phyloP scores from a whole-genome alignment of 2,888 invertebrate genomes.

The Cataglyphis cursor region DNA sequence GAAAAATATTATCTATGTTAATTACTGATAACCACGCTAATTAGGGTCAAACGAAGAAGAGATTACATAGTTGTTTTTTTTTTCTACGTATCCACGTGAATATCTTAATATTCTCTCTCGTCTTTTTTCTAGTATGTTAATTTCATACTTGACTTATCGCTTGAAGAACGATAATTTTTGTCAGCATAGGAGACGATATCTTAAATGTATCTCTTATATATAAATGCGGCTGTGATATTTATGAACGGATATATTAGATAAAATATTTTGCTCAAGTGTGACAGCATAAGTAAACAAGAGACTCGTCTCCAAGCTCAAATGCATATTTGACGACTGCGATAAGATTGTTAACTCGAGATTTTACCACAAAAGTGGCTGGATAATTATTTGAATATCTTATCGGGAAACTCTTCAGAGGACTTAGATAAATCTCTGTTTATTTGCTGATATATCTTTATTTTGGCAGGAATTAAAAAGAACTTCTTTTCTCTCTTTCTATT shows the following conservation, averaged over 20 bases:
- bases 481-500: background rate
- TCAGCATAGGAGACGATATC: background rate
- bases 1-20: slow-evolving; percentile 8
- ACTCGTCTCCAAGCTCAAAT: background rate
- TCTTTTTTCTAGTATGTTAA: background rate
- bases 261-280: background rate
- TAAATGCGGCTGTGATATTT: background rate
- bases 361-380: slow-evolving; percentile 55
- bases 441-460: background rate
- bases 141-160: background rate
- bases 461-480: background rate
- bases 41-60: background rate
- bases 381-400: slow-evolving; percentile 72
- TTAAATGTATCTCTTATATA: background rate
- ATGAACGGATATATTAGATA: background rate
- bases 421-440: slow-evolving; percentile 27
- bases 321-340: slow-evolving; percentile 60
- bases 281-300: background rate
- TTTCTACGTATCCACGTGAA: background rate
- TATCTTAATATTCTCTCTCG: background rate
- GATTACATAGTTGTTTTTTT: background rate
- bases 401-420: slow-evolving; percentile 34
- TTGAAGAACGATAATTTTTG: background rate
- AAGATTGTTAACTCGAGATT: slow-evolving; percentile 66
- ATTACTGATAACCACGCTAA: slow-evolving; percentile 22